Percentiles rank a stretch among this genome's conserved stretches.
phyloP scores from a whole-genome alignment of 2,797 vertebrate species.

The Steatocranus sp. region DNA sequence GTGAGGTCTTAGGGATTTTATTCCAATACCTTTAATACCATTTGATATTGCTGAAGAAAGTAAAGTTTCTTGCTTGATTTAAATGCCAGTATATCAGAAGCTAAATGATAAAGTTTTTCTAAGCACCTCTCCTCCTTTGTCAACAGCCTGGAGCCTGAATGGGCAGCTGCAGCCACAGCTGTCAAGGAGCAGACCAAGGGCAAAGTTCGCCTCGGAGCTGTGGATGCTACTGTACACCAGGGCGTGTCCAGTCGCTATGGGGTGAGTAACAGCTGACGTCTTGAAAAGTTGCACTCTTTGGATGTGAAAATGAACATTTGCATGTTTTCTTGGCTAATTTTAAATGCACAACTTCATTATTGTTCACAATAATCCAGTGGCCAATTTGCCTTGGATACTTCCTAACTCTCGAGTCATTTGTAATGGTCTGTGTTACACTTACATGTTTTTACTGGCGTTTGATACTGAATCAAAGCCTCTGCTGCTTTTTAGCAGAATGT shows the following conservation, averaged over 20 bases:
- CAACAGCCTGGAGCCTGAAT: constrained; percentile 89
- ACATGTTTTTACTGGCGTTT: not conserved
- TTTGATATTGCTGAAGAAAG: not conserved
- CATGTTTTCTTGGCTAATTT: not conserved
- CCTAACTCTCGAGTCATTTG: not conserved
- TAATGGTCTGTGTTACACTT: not conserved
- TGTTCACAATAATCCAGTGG: not conserved
- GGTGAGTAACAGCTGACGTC: constrained; percentile 70
- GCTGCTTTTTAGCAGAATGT: not conserved
- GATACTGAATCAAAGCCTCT: not conserved
- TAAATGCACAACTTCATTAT: not conserved
- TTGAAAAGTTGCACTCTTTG: not conserved
- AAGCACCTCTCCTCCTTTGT: not conserved
- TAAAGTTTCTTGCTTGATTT: not conserved
- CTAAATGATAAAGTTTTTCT: not conserved
- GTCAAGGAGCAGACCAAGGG: constrained; percentile 93
- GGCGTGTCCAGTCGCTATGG: constrained; percentile 83
- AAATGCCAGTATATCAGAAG: not conserved
- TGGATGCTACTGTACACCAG: constrained; percentile 92
- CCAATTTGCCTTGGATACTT: not conserved
- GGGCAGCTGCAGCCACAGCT: constrained; percentile 89
- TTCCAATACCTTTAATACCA: not conserved
- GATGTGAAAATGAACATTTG: not conserved
- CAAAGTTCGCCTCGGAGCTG: constrained; percentile 87
- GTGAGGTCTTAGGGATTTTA: not conserved